phyloP scores from a whole-genome alignment of 2,113 vertebrate species.

The Dromiciops gliroides region DNA sequence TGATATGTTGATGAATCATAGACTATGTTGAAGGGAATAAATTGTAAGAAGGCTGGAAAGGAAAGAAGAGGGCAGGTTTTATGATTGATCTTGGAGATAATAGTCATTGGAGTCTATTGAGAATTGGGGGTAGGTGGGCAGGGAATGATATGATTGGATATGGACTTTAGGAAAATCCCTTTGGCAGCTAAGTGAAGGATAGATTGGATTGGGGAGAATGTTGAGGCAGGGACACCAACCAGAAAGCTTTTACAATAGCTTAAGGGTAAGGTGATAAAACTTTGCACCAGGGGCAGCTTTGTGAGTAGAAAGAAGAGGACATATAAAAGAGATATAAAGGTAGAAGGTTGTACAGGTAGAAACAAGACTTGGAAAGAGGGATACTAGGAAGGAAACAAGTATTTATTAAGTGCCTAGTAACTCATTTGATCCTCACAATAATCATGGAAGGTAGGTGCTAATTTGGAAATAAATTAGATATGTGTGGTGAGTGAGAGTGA shows the following conservation, averaged over 20 bases:
- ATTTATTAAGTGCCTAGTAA: too few relatives aligned
- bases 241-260: background rate
- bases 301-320: background rate
- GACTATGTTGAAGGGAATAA: background rate
- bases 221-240: background rate
- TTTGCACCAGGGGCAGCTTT: background rate
- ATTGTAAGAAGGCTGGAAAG: too few relatives aligned
- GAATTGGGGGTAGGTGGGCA: background rate
- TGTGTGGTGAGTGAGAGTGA: too few relatives aligned
- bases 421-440: too few relatives aligned
- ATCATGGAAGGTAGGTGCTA: too few relatives aligned
- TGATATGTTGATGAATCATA: background rate
- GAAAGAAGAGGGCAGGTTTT: background rate
- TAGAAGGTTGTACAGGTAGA: too few relatives aligned
- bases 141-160: background rate
- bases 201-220: background rate
- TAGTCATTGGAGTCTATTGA: background rate
- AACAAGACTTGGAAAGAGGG: too few relatives aligned
- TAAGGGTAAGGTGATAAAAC: background rate
- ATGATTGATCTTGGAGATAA: background rate
- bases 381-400: too few relatives aligned
- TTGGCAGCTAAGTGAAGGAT: background rate
- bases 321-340: background rate
- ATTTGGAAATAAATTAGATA: too few relatives aligned
- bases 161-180: background rate